phyloP scores from a whole-genome alignment of 2,888 invertebrate species.

The Agonopterix arenella region DNA sequence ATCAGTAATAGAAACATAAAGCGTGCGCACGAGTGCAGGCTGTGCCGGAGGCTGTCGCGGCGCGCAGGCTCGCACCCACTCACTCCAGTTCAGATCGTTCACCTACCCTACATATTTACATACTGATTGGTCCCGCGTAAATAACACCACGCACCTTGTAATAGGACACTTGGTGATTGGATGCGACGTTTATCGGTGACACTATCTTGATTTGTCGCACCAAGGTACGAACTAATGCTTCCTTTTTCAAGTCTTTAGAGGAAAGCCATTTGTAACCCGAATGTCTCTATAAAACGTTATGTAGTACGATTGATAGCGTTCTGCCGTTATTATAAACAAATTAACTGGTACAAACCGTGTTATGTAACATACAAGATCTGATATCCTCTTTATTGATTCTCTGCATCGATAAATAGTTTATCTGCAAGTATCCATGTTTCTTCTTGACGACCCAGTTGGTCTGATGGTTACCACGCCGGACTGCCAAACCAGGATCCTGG shows the following conservation, averaged over 20 bases:
- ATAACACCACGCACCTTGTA: conserved; percentile 55
- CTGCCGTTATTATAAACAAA: conserved; percentile 4
- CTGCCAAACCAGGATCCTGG: too few relatives aligned
- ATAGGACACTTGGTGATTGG: conserved; percentile 54
- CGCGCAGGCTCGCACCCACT: conserved; percentile 55
- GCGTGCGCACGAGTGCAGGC: conserved; percentile 57
- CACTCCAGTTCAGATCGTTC: conserved; percentile 66
- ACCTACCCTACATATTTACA: conserved; percentile 72
- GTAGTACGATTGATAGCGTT: conserved; percentile 15
- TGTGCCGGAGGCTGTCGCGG: conserved; percentile 56
- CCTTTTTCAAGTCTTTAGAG: conserved; percentile 36
- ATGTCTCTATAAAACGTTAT: conserved; percentile 46
- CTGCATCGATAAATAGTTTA: too few relatives aligned
- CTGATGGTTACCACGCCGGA: too few relatives aligned
- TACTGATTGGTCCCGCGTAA: conserved; percentile 65
- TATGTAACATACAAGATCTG: too few relatives aligned
- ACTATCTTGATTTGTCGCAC: conserved; percentile 60
- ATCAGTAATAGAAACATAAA: conserved; percentile 8
- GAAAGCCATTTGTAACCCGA: conserved; percentile 42
- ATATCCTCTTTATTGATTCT: too few relatives aligned
- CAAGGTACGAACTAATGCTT: conserved; percentile 39
- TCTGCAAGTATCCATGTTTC: too few relatives aligned
- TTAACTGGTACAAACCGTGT: too few relatives aligned
- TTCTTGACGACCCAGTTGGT: too few relatives aligned
- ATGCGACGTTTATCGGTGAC: conserved; percentile 51